Conservation (phyloP, 23 tunicate genomes). For the Pegea sp. region DNA sequence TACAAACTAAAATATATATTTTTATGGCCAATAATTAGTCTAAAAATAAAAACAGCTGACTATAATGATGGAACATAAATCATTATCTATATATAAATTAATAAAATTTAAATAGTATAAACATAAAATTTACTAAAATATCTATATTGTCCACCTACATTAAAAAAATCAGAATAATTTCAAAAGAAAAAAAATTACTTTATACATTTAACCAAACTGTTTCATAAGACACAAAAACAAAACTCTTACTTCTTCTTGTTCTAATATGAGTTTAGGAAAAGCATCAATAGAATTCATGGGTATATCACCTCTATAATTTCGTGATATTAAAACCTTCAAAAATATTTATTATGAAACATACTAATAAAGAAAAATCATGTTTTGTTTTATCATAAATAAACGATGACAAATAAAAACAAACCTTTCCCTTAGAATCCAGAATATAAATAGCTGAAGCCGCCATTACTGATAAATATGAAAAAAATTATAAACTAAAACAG, state of each 20-base stretch:
- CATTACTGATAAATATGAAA: constrained; percentile 7
- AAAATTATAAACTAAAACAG: too few relatives aligned
- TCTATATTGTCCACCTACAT: neutral
- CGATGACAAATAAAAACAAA: neutral
- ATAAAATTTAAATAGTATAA: too few relatives aligned
- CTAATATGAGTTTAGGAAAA: constrained; percentile 82
- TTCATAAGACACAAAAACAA: neutral
- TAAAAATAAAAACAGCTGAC: too few relatives aligned
- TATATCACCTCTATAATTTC: constrained; percentile 90
- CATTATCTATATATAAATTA: too few relatives aligned
- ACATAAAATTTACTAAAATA: too few relatives aligned
- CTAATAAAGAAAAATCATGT: neutral
- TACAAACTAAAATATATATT: too few relatives aligned
- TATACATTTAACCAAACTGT: neutral
- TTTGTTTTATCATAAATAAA: neutral
- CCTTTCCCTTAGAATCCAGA: constrained; percentile 91
- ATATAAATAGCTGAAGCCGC: constrained; percentile 89
- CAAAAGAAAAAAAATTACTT: neutral
- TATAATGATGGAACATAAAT: too few relatives aligned
- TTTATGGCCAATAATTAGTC: too few relatives aligned
- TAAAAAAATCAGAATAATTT: neutral
- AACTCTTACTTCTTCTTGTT: constrained; percentile 69
- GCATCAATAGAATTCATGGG: constrained; percentile 83
- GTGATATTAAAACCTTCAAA: constrained; percentile 73
- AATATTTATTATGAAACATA: neutral